These are phyloP conservation scores for Penaeus chinensis DNA, from an alignment of 1,140 invertebrate species.

Conservation along the genomic window DNA sequence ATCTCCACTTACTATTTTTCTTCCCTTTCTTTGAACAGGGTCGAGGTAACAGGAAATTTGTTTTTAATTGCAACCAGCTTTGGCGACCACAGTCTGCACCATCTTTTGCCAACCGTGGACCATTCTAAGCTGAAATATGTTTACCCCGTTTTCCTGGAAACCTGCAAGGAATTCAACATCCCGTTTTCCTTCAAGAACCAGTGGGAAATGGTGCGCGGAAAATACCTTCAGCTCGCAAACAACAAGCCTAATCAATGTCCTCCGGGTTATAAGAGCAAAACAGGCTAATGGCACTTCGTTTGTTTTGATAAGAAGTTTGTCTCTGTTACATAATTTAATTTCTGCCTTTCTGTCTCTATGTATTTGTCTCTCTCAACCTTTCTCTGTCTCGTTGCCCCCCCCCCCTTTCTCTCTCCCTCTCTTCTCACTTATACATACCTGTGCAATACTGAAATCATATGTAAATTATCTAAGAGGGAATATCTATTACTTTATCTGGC, in stretches of 20 bases:
- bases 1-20: too few relatives aligned
- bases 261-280: constrained; percentile 24
- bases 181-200: constrained; percentile 68
- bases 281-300: too few relatives aligned
- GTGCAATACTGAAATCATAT: too few relatives aligned
- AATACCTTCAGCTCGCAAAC: constrained; percentile 77
- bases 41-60: constrained; percentile 76
- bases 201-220: constrained; percentile 76
- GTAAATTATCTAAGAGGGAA: too few relatives aligned
- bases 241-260: constrained; percentile 68
- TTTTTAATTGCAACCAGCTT: constrained; percentile 79
- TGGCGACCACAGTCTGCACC: constrained; percentile 82
- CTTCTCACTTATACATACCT: too few relatives aligned
- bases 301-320: too few relatives aligned
- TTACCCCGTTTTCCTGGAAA: constrained; percentile 76
- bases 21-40: background rate
- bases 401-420: too few relatives aligned
- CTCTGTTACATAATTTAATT: too few relatives aligned
- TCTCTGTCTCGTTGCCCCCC: too few relatives aligned
- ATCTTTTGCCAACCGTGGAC: constrained; percentile 84
- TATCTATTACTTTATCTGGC: too few relatives aligned
- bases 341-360: too few relatives aligned
- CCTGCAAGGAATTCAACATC: constrained; percentile 76
- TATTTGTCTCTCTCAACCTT: too few relatives aligned
- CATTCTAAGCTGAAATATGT: constrained; percentile 77